phyloP scores from a whole-genome alignment of 2,888 invertebrate genomes.

The Empis livida region DNA sequence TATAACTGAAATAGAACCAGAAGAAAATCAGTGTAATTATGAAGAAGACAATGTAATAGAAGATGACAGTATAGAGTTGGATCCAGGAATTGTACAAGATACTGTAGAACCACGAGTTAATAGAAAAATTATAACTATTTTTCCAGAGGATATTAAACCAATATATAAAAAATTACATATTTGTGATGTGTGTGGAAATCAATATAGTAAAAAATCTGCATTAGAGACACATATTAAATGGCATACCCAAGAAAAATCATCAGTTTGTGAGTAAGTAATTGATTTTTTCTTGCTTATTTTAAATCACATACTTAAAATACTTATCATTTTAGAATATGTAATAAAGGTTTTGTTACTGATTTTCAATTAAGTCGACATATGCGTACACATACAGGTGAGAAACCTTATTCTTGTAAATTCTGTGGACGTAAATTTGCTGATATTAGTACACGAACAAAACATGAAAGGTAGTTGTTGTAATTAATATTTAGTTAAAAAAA shows the following conservation, averaged over 20 bases:
- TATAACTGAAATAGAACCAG: not conserved
- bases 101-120: conserved; percentile 5
- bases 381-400: conserved; percentile 29
- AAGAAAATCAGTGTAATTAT: not conserved
- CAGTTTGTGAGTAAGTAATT: conserved; percentile 29
- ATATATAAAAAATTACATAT: conserved; percentile 14
- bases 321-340: conserved; percentile 25
- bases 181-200: conserved; percentile 32
- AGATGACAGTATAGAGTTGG: conserved; percentile 5
- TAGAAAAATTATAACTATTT: conserved; percentile 17
- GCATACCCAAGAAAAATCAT: conserved; percentile 31
- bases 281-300: not conserved
- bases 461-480: conserved; percentile 34
- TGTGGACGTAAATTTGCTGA: conserved; percentile 32
- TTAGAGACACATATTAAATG: conserved; percentile 32
- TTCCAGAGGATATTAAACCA: conserved; percentile 14
- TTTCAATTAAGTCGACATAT: conserved; percentile 34
- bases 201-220: conserved; percentile 29
- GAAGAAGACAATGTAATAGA: not conserved
- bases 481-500: too few relatives aligned
- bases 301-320: not conserved
- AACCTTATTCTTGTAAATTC: conserved; percentile 30
- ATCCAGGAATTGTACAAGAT: conserved; percentile 4
- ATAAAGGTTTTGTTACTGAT: conserved; percentile 29
- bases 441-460: conserved; percentile 33